These are phyloP conservation scores for Ptychochromis oligacanthus DNA, from an alignment of 2,113 vertebrate genomes.

Conservation along the genomic window DNA sequence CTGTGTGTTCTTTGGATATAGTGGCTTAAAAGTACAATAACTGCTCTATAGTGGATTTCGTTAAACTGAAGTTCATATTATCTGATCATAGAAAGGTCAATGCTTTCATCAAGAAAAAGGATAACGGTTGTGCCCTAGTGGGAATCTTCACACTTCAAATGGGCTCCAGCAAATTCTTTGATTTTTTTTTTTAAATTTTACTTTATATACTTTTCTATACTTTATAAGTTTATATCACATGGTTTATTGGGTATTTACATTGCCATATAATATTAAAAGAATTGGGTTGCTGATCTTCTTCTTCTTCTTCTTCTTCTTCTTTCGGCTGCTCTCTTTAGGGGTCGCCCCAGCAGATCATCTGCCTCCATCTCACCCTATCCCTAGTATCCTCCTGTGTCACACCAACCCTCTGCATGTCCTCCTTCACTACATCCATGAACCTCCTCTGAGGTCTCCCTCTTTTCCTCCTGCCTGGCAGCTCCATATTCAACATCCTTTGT, in stretches of 20 bases:
- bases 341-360: too few relatives aligned
- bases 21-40: constrained; percentile 28
- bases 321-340: too few relatives aligned
- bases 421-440: too few relatives aligned
- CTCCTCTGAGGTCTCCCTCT: too few relatives aligned
- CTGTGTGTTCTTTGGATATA: constrained; percentile 22
- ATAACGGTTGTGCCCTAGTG: constrained; percentile 13
- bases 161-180: constrained; percentile 3
- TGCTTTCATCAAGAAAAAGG: constrained; percentile 57
- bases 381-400: too few relatives aligned
- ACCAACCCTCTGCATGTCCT: too few relatives aligned
- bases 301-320: too few relatives aligned
- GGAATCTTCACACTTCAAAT: constrained; percentile 16
- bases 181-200: neutral
- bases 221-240: constrained; percentile 2
- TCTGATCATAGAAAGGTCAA: constrained; percentile 51
- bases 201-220: too few relatives aligned
- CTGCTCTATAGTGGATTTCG: constrained; percentile 11
- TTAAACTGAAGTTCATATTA: constrained; percentile 34
- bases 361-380: too few relatives aligned
- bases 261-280: neutral
- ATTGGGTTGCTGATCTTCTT: too few relatives aligned
- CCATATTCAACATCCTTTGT: too few relatives aligned
- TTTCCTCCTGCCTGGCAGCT: too few relatives aligned
- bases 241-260: neutral